Conservation (phyloP, 2,797 vertebrate genomes). For the Heliangelus exortis region DNA sequence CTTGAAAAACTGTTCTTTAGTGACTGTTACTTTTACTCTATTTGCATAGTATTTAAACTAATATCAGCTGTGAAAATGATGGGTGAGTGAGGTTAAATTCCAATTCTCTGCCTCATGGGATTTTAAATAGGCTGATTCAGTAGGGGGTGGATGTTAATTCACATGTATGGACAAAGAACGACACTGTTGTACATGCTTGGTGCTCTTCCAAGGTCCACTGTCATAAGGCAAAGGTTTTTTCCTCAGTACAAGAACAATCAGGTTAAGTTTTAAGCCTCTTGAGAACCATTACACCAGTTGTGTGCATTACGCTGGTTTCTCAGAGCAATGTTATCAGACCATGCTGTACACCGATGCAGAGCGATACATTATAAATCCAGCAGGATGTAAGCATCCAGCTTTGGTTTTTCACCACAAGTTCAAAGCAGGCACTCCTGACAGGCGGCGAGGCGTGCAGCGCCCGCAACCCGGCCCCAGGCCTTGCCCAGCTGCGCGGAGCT, state of each 20-base stretch:
- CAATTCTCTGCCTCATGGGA: not conserved
- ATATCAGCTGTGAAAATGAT: not conserved
- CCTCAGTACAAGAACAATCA: not conserved
- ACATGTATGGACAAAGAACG: not conserved
- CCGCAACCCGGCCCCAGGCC: not conserved
- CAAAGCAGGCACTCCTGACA: rapidly evolving
- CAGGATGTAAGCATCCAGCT: rapidly evolving
- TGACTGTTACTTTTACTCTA: not conserved
- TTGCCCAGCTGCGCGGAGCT: not conserved
- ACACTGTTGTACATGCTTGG: rapidly evolving
- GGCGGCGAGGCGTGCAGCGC: not conserved
- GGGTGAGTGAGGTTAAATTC: conserved; percentile 4
- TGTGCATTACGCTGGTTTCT: rapidly evolving
- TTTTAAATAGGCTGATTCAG: not conserved
- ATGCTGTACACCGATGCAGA: rapidly evolving
- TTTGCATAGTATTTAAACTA: not conserved
- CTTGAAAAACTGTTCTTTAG: not conserved
- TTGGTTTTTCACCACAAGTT: rapidly evolving
- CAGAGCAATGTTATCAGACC: rapidly evolving
- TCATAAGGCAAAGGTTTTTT: rapidly evolving
- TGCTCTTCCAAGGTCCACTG: not conserved
- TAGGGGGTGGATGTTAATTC: not conserved
- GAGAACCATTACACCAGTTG: rapidly evolving
- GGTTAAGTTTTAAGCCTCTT: not conserved
- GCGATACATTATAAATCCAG: rapidly evolving